Conservation (phyloP, 2,797 vertebrate genomes). For the Garrulus glandarius region DNA sequence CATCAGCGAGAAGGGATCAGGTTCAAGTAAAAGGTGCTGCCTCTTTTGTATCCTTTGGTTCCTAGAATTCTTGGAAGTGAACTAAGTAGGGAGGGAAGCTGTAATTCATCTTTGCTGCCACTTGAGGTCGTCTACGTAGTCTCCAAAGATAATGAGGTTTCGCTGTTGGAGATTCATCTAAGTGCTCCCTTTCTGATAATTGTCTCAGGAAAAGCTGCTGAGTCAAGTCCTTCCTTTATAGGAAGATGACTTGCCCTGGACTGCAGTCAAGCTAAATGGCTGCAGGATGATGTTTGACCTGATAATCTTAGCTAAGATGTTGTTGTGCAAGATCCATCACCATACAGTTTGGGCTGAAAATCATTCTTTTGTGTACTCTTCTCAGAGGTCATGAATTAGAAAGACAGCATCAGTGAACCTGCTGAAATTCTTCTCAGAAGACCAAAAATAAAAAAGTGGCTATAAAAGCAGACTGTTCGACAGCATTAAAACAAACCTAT, state of each 20-base stretch:
- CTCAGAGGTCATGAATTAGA: not conserved
- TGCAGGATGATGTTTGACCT: not conserved
- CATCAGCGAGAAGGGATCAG: not conserved
- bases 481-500: rapidly evolving
- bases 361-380: not conserved
- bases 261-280: not conserved
- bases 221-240: not conserved
- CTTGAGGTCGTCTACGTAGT: not conserved
- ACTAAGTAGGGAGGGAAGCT: not conserved
- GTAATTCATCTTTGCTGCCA: not conserved
- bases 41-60: not conserved
- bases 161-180: rapidly evolving
- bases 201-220: not conserved
- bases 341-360: not conserved
- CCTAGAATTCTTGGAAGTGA: not conserved
- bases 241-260: not conserved
- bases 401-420: not conserved
- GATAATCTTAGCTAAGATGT: not conserved
- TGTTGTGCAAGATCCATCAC: not conserved
- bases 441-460: not conserved
- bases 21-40: not conserved
- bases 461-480: not conserved
- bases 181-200: not conserved
- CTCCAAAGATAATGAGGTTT: not conserved
- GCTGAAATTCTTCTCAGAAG: not conserved